Base-by-base conservation (phyloP, 2,888 invertebrate species). In the Zygogramma bicolorata region DNA sequence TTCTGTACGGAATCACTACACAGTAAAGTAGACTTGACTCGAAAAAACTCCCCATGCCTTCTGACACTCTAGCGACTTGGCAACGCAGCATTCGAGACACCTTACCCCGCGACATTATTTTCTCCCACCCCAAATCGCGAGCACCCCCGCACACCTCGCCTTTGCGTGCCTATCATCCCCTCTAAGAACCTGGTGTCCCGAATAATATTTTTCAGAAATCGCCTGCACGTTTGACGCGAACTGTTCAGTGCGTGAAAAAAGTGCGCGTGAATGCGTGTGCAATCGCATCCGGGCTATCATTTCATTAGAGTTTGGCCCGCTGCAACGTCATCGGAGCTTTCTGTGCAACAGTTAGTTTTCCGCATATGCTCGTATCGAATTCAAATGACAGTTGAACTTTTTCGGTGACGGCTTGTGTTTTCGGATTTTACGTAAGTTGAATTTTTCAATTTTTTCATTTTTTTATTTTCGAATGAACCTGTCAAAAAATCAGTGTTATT, bases 141-240 rank as follows among this genome's bases (percentile, higher is more conserved):
- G 73, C 71, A 75, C 78, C 79, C 81, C 82, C 80, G 81, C 84
- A 82, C 82, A 81, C 84, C 82, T 83, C 83, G 81, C 84, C 83
- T 81, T 84, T 84, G 84, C 85, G 85, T 84, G 84, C 82, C 83
- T 79, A 75, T 77, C 79, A 75, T 74, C 86, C 85, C 85, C 85
- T 84, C 82, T 84, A 84, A 83, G 80, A 77, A 80, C 65, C 61
- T 71, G 61, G 66, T 79, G 83, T 84, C 84, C 84, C 83, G 84
- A 84, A 85, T 83, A 83, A 84, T 65, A 75, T 85, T 86, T 86
- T 86, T 85, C 85, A 85, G 86, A 86, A 86, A 84, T 85, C 83
- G 84, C 84, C 84, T 82, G 84, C 84, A 83, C 85, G 85, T 86
- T 87, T 85, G 85, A 85, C 82, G 86, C 85, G 85, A 86, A 86